phyloP scores from a whole-genome alignment of 2,888 invertebrate genomes.

The Sphaerophoria taeniata region DNA sequence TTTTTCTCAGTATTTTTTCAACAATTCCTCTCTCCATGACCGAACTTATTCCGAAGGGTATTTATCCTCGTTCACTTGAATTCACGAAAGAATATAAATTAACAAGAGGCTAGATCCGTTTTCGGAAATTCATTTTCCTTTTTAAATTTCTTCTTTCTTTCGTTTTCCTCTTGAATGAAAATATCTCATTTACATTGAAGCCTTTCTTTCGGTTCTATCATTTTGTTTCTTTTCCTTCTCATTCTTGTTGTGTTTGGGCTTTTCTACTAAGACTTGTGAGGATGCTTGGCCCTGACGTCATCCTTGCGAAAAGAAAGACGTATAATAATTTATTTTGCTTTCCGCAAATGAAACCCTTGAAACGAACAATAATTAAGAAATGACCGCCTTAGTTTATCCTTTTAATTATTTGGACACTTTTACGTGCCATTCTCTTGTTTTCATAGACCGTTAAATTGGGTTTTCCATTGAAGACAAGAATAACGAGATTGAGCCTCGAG shows the following conservation, averaged over 20 bases:
- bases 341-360: conserved; percentile 51
- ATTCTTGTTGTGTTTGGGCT: not conserved
- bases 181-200: conserved; percentile 63
- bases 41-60: conserved; percentile 10
- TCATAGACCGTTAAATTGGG: conserved; percentile 58
- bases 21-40: conserved; percentile 50
- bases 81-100: conserved; percentile 58
- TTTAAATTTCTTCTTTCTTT: no score
- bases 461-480: conserved; percentile 36
- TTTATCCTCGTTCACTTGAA: conserved; percentile 20
- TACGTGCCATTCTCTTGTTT: conserved; percentile 59
- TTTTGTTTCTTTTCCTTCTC: conserved; percentile 13
- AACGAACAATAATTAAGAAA: conserved; percentile 69
- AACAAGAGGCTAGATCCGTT: conserved; percentile 2
- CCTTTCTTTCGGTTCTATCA: conserved; percentile 37
- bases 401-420: conserved; percentile 69
- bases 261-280: not conserved
- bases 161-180: conserved; percentile 6
- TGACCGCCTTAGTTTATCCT: conserved; percentile 64
- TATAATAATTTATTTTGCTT: conserved; percentile 38
- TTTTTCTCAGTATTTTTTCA: conserved; percentile 27
- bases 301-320: not conserved
- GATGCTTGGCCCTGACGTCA: not conserved
- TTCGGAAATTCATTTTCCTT: not conserved
- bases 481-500: conserved; percentile 34